Conservation (phyloP, 1,140 invertebrate genomes). For the Temnothorax nylanderi region DNA sequence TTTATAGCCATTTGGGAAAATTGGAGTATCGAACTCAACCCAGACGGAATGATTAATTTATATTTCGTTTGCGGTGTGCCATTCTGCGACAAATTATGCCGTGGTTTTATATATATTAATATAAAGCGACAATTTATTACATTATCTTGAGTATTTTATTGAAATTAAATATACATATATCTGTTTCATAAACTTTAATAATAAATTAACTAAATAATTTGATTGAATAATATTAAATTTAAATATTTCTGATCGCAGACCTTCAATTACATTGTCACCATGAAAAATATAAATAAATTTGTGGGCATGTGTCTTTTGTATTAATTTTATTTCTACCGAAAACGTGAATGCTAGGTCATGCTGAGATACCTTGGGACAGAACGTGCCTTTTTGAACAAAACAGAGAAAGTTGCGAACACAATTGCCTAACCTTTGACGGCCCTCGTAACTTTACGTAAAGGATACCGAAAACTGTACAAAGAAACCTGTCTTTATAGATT, state of each 20-base stretch:
- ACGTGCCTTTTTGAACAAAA: neutral
- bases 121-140: neutral
- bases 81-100: constrained; percentile 6
- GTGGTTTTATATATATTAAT: neutral
- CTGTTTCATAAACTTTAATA: neutral
- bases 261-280: neutral
- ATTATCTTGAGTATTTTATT: neutral
- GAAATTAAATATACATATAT: neutral
- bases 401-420: neutral
- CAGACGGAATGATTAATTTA: constrained; percentile 83
- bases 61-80: constrained; percentile 81
- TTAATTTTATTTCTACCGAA: neutral
- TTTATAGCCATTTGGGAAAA: constrained; percentile 84
- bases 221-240: neutral
- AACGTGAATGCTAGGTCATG: neutral
- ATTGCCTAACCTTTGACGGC: neutral
- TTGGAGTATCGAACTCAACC: constrained; percentile 80
- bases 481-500: neutral
- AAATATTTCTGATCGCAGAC: neutral
- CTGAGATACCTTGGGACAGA: neutral
- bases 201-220: neutral
- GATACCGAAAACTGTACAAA: neutral
- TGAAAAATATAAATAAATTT: neutral
- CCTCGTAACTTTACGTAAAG: neutral
- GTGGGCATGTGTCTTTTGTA: neutral